A percentile compares a stretch with the other conserved stretches of the same genome.
These are phyloP conservation scores for Charaxes varanes DNA, from an alignment of 1,140 invertebrate genomes.

Conservation along the genomic window DNA sequence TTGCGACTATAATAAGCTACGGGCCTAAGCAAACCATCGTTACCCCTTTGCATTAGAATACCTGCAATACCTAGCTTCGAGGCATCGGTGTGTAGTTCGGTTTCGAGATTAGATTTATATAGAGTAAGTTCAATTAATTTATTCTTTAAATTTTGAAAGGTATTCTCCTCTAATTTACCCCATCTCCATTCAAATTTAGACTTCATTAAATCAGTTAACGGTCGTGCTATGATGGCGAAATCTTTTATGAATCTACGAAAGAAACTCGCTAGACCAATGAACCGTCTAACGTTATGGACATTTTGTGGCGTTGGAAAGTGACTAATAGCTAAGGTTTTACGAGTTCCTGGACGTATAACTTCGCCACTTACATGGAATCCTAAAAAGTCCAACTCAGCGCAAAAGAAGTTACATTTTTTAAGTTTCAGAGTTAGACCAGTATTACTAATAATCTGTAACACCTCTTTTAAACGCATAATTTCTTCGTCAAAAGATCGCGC, in stretches of 20 bases:
- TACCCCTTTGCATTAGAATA: neutral
- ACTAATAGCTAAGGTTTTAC: conserved; percentile 1
- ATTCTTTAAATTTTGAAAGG: conserved; percentile 7
- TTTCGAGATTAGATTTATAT: conserved; percentile 25
- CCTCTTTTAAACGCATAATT: no score
- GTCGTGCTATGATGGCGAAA: conserved; percentile 7
- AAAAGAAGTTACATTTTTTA: no score
- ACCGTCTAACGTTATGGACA: conserved; percentile 8
- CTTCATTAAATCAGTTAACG: conserved; percentile 14
- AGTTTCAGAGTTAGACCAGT: no score
- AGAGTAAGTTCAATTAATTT: conserved; percentile 14
- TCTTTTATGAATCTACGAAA: conserved; percentile 18
- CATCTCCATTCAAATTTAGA: conserved; percentile 14
- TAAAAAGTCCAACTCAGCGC: no score
- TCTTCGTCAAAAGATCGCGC: no score
- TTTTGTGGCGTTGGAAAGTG: conserved; percentile 11
- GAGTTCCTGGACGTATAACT: conserved; percentile 1
- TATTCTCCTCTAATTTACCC: neutral
- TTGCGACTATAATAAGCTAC: conserved; percentile 14
- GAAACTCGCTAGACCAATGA: conserved; percentile 13
- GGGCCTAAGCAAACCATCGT: neutral
- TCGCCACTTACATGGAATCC: conserved; percentile 1
- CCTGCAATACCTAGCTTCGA: conserved; percentile 11
- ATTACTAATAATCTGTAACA: no score
- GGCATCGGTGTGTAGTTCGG: conserved; percentile 35